These are phyloP conservation scores for Myotis davidii DNA, from an alignment of 2,113 vertebrate species.

Conservation along the genomic window DNA sequence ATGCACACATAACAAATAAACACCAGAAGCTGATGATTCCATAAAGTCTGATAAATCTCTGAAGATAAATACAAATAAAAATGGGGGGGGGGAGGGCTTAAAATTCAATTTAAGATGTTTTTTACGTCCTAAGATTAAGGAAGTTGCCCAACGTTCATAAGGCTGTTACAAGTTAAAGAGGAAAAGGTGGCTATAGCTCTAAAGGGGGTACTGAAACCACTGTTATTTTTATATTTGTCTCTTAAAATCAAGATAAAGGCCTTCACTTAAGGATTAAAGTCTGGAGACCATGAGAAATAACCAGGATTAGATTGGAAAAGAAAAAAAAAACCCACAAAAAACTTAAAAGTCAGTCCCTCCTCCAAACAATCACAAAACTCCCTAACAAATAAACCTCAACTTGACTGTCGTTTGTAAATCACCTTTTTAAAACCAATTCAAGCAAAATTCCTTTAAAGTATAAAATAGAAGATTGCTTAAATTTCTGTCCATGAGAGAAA, in stretches of 20 bases:
- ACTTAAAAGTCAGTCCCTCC: background rate
- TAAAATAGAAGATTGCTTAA: background rate
- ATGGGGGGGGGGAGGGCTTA: background rate
- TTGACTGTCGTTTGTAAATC: background rate
- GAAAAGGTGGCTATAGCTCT: background rate
- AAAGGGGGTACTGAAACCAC: background rate
- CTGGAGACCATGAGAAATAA: background rate
- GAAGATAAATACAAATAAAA: background rate
- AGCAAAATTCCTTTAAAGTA: background rate
- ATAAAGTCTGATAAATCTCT: background rate
- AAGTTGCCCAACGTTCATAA: constrained; percentile 4
- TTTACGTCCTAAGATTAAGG: constrained; percentile 10
- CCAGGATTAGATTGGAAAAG: background rate
- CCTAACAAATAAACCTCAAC: background rate
- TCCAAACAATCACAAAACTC: constrained; percentile 16
- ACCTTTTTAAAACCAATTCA: background rate
- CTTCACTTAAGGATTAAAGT: constrained; percentile 4
- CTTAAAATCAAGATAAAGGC: constrained; percentile 51
- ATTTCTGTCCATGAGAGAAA: background rate
- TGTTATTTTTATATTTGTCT: background rate
- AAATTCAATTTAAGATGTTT: background rate
- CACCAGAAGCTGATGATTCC: background rate
- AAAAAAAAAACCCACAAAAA: background rate
- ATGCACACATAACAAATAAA: constrained; percentile 31
- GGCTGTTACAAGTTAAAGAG: background rate